Evolutionary conservation across 1,140 invertebrate species (phyloP).

Genomic region (Trialeurodes vaporariorum): DNA sequence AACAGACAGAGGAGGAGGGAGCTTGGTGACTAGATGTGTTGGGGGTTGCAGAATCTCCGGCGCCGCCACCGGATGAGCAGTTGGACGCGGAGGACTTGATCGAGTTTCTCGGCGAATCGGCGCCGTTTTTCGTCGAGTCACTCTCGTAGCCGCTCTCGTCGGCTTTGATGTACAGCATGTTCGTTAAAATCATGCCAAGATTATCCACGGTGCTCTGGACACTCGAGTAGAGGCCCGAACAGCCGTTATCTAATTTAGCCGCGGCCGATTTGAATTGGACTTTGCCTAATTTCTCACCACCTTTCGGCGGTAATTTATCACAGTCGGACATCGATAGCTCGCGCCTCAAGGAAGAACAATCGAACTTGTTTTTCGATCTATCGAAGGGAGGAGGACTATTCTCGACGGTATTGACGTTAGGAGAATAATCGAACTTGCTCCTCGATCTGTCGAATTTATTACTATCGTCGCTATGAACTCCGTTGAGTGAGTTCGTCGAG

Average conservation of each 20-base stretch:
- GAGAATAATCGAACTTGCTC: no score
- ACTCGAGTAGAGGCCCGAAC: not conserved
- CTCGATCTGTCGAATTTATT: not conserved
- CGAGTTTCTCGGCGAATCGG: conserved; percentile 38
- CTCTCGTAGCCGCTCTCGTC: conserved; percentile 55
- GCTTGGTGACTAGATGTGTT: not conserved
- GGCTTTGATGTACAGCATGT: conserved; percentile 36
- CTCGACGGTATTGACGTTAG: no score
- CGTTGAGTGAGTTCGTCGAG: not conserved
- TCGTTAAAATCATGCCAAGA: conserved; percentile 37
- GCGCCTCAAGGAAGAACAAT: no score
- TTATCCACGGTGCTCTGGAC: conserved; percentile 22
- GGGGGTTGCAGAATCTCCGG: not conserved
- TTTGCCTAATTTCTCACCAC: no score
- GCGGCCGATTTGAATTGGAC: not conserved
- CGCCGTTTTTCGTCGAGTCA: conserved; percentile 44
- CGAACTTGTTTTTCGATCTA: no score
- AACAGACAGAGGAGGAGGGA: not conserved
- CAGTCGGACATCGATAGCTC: no score
- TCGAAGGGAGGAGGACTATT: no score
- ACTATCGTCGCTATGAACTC: not conserved
- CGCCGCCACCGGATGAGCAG: no score
- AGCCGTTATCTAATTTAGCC: no score
- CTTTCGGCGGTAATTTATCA: not conserved
- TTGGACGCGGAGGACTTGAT: conserved; percentile 17